Percentiles rank a stretch among this genome's conserved stretches.
Conservation (phyloP, 2,113 vertebrate genomes). For the Callospermophilus lateralis region DNA sequence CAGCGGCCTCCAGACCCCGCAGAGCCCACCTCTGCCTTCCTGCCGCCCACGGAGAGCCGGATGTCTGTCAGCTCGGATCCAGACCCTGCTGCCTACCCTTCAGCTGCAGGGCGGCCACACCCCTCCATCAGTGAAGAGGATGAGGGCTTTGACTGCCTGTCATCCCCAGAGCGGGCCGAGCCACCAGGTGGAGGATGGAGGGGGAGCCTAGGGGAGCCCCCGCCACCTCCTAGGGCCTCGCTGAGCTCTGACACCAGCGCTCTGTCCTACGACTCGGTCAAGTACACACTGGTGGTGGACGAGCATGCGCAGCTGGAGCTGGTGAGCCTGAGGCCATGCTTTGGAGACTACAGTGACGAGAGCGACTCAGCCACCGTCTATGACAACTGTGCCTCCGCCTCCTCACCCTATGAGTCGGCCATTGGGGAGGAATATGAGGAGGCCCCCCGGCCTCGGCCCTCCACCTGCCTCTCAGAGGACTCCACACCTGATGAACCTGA, state of each 20-base stretch:
- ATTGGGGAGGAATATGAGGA: slow-evolving; percentile 96
- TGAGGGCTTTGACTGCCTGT: slow-evolving; percentile 91
- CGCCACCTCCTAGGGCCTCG: slow-evolving; percentile 89
- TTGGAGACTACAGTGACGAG: slow-evolving; percentile 97
- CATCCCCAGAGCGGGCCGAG: slow-evolving; percentile 86
- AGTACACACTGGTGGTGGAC: slow-evolving; percentile 98
- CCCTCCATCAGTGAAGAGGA: slow-evolving; percentile 96
- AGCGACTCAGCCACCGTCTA: slow-evolving; percentile 97
- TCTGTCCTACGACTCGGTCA: slow-evolving; percentile 97
- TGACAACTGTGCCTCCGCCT: slow-evolving; percentile 96
- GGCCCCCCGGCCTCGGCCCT: slow-evolving; percentile 91
- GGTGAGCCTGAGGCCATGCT: slow-evolving; percentile 96
- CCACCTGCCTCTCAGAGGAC: slow-evolving; percentile 94
- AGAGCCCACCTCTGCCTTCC: slow-evolving; percentile 87
- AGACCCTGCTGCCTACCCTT: slow-evolving; percentile 92
- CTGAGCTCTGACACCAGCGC: slow-evolving; percentile 97
- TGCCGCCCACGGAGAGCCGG: slow-evolving; percentile 93
- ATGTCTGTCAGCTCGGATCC: slow-evolving; percentile 97
- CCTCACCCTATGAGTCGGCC: slow-evolving; percentile 96
- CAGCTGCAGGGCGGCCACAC: slow-evolving; percentile 92
- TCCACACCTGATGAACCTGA: slow-evolving; percentile 95
- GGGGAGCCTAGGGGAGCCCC: slow-evolving; percentile 81
- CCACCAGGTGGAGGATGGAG: slow-evolving; percentile 80
- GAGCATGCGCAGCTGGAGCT: slow-evolving; percentile 97
- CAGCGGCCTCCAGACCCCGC: slow-evolving; percentile 92